phyloP scores from a whole-genome alignment of 2,888 invertebrate species.

The Autographa gamma region DNA sequence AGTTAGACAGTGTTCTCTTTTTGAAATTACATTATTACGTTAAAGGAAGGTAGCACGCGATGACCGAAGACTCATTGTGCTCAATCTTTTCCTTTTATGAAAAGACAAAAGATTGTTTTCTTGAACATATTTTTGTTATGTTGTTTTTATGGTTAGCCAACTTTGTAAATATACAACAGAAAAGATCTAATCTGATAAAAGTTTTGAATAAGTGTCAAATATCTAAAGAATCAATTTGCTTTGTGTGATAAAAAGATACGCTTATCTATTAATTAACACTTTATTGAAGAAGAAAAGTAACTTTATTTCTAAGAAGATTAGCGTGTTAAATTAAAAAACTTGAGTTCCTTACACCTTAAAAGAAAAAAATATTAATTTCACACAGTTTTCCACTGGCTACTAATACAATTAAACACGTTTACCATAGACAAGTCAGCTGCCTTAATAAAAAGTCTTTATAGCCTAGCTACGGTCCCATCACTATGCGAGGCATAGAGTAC shows the following conservation, averaged over 20 bases:
- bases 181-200: too few species aligned
- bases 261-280: too few species aligned
- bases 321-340: too few species aligned
- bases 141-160: neutral
- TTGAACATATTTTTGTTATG: neutral
- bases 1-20: constrained; percentile 1
- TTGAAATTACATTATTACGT: neutral
- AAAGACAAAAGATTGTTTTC: constrained; percentile 3
- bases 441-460: neutral
- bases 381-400: too few species aligned
- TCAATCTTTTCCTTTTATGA: neutral
- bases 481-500: neutral
- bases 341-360: too few species aligned
- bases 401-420: neutral
- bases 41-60: constrained; percentile 1
- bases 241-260: too few species aligned
- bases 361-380: too few species aligned
- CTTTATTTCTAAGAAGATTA: too few species aligned
- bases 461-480: neutral
- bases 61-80: neutral
- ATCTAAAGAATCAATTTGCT: too few species aligned
- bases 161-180: too few species aligned
- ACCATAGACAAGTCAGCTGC: constrained; percentile 6
- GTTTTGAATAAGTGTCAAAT: too few species aligned
- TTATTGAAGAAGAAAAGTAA: too few species aligned